These are phyloP conservation scores for Todiramphus saurophagus DNA, from an alignment of 2,113 vertebrate genomes.

Conservation along the genomic window DNA sequence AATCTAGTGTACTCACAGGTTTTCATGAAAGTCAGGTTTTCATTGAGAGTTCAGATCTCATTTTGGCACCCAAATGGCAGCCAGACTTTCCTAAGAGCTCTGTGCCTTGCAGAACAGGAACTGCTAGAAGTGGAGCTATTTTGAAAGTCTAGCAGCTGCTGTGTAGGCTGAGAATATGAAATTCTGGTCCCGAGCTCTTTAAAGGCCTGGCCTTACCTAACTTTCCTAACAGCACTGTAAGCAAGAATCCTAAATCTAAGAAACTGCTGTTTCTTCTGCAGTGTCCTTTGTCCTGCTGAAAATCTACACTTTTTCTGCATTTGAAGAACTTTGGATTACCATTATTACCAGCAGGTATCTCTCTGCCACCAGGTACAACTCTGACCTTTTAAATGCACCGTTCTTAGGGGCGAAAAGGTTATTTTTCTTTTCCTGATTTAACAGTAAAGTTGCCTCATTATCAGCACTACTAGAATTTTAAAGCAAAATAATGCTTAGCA, in stretches of 20 bases:
- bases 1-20: not conserved
- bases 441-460: slow-evolving; percentile 17
- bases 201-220: not conserved
- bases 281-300: not conserved
- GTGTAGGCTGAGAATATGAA: slow-evolving; percentile 55
- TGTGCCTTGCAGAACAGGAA: slow-evolving; percentile 12
- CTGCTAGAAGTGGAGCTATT: slow-evolving; percentile 52
- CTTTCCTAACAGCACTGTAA: not conserved
- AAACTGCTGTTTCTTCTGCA: not conserved
- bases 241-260: not conserved
- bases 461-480: not conserved
- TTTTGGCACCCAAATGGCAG: slow-evolving; percentile 26
- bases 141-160: slow-evolving; percentile 54
- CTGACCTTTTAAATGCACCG: slow-evolving; percentile 25
- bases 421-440: not conserved
- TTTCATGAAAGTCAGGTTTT: not conserved
- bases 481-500: not conserved
- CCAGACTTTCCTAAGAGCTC: slow-evolving; percentile 8
- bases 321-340: not conserved
- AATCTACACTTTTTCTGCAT: not conserved
- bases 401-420: not conserved
- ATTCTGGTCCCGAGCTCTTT: slow-evolving; percentile 23
- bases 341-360: not conserved
- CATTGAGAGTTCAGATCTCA: slow-evolving; percentile 15
- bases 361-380: not conserved